phyloP scores from a whole-genome alignment of 2,797 vertebrate species.

The Sebastolobus alascanus region DNA sequence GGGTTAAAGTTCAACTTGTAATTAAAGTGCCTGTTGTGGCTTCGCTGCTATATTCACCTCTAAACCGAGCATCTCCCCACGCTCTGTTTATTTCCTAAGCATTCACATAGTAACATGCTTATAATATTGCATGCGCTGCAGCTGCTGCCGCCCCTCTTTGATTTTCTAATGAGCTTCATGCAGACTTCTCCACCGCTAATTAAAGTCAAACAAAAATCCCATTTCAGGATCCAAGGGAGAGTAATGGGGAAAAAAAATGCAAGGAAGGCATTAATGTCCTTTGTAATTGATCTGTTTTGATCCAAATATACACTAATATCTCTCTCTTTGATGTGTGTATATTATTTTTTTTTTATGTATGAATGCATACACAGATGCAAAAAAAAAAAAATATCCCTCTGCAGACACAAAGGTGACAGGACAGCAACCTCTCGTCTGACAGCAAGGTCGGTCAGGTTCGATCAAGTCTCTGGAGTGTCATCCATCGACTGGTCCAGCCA shows the following conservation, averaged over 20 bases:
- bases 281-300: conserved; percentile 64
- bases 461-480: conserved; percentile 68
- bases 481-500: conserved; percentile 64
- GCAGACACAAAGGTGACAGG: conserved; percentile 51
- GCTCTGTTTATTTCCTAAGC: conserved; percentile 71
- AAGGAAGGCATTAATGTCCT: conserved; percentile 57
- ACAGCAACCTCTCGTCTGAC: conserved; percentile 37
- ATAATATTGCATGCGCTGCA: conserved; percentile 55
- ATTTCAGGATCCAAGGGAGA: conserved; percentile 56
- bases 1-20: conserved; percentile 82
- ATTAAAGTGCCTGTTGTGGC: conserved; percentile 78
- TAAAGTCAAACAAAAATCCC: conserved; percentile 78
- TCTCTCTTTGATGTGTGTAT: neutral
- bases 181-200: conserved; percentile 68
- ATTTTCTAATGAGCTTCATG: conserved; percentile 76
- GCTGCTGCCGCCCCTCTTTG: conserved; percentile 52
- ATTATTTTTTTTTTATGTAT: neutral
- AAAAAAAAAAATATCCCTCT: neutral
- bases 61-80: conserved; percentile 56
- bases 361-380: neutral
- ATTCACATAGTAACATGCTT: conserved; percentile 52
- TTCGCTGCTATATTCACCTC: conserved; percentile 65
- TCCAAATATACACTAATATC: conserved; percentile 34
- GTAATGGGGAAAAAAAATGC: conserved; percentile 37
- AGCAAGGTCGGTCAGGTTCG: conserved; percentile 68